Conservation (phyloP, 2,113 vertebrate genomes). For the Spea multiplicata region DNA sequence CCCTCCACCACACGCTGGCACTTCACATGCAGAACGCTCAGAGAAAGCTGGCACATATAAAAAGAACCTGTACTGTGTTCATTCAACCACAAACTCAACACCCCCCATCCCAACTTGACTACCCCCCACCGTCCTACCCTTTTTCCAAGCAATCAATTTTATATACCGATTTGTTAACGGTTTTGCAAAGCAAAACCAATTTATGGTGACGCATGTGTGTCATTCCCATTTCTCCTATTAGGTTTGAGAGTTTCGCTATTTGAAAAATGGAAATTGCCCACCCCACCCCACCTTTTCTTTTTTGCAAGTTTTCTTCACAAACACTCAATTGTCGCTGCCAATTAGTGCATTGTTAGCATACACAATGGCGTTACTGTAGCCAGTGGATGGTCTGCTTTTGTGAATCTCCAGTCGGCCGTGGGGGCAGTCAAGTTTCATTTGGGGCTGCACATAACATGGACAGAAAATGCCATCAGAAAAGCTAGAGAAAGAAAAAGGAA, state of each 20-base stretch:
- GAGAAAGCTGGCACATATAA: slow-evolving; percentile 1
- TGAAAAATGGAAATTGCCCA: slow-evolving; percentile 72
- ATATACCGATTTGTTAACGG: slow-evolving; percentile 18
- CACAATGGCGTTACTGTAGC: slow-evolving; percentile 92
- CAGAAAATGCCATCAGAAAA: slow-evolving; percentile 85
- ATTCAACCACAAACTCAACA: slow-evolving; percentile 15
- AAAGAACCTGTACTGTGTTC: slow-evolving; percentile 19
- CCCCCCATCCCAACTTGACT: background rate
- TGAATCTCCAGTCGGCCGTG: slow-evolving; percentile 89
- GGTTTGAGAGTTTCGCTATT: slow-evolving; percentile 68
- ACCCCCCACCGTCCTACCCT: background rate
- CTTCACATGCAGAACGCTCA: slow-evolving; percentile 11
- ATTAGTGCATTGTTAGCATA: slow-evolving; percentile 89
- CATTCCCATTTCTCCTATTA: slow-evolving; percentile 55
- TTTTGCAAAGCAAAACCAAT: slow-evolving; percentile 19
- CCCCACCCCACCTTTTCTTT: slow-evolving; percentile 59
- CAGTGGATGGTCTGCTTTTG: slow-evolving; percentile 79
- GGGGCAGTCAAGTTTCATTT: slow-evolving; percentile 96
- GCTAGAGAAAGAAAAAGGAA: slow-evolving; percentile 68
- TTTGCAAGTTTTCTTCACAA: slow-evolving; percentile 52
- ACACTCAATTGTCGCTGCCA: slow-evolving; percentile 83
- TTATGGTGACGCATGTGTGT: slow-evolving; percentile 3
- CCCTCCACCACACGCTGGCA: slow-evolving; percentile 37
- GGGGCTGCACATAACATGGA: slow-evolving; percentile 78
- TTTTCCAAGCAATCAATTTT: slow-evolving; percentile 1